A percentile compares a stretch with the other conserved stretches of the same genome.
These are phyloP conservation scores for Eulemur macaco DNA, from an alignment of 2,113 vertebrate species.

Conservation along the genomic window DNA sequence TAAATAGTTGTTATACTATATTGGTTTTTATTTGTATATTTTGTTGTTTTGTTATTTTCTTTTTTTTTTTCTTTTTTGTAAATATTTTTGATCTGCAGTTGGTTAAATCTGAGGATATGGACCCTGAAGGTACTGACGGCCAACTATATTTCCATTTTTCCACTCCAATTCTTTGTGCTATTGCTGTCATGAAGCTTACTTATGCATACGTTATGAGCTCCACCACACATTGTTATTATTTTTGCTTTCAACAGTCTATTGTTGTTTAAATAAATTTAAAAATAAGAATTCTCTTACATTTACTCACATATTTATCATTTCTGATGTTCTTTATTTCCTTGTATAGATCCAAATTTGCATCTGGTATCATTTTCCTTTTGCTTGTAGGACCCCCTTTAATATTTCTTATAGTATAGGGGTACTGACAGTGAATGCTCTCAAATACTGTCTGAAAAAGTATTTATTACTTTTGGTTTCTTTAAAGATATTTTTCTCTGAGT, in stretches of 20 bases:
- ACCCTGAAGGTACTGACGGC: not conserved
- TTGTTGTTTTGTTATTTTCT: not conserved
- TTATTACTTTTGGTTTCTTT: conserved; percentile 8
- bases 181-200: not conserved
- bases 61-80: not conserved
- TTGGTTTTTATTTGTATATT: not conserved
- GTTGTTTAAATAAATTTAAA: conserved; percentile 37
- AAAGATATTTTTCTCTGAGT: not conserved
- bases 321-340: conserved; percentile 1
- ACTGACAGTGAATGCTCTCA: not conserved
- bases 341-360: not conserved
- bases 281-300: not conserved
- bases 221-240: not conserved
- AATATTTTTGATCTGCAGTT: not conserved
- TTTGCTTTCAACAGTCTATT: not conserved
- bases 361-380: conserved; percentile 26
- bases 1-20: not conserved
- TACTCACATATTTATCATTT: conserved; percentile 5
- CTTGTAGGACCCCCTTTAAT: not conserved
- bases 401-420: conserved; percentile 27
- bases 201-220: not conserved
- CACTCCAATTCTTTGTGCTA: not conserved
- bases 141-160: not conserved
- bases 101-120: not conserved
- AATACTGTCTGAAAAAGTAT: conserved; percentile 24